Conservation (phyloP, 2,797 vertebrate genomes). For the Adelosebastes latens region DNA sequence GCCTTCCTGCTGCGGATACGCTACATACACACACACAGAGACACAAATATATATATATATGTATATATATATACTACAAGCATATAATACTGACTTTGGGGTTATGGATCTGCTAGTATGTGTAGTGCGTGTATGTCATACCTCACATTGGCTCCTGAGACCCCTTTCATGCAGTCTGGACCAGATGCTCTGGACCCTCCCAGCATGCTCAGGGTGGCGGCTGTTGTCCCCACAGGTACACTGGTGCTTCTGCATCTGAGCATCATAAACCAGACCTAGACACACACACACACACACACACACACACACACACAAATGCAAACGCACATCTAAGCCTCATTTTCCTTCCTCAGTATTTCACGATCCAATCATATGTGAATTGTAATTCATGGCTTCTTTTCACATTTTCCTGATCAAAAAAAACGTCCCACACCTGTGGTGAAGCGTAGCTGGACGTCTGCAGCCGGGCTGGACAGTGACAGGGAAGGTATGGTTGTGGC, state of each 20-base stretch:
- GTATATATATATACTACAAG: neutral
- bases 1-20: slow-evolving; percentile 87
- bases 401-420: neutral
- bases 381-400: neutral
- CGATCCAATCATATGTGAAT: neutral
- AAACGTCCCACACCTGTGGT: slow-evolving; percentile 85
- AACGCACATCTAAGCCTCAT: neutral
- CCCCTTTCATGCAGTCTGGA: slow-evolving; percentile 90
- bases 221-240: slow-evolving; percentile 91
- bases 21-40: slow-evolving; percentile 59
- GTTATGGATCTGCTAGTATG: neutral
- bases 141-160: slow-evolving; percentile 90
- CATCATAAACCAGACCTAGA: slow-evolving; percentile 91
- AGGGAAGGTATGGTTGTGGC: slow-evolving; percentile 54
- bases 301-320: neutral
- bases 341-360: neutral
- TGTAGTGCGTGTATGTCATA: slow-evolving; percentile 54
- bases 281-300: slow-evolving; percentile 21
- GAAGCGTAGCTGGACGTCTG: slow-evolving; percentile 84
- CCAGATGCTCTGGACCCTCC: slow-evolving; percentile 93
- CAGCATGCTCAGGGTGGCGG: slow-evolving; percentile 88
- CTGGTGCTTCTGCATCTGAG: slow-evolving; percentile 91
- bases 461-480: slow-evolving; percentile 66
- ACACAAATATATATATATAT: neutral
- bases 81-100: neutral